Percentiles rank a stretch among this genome's conserved stretches.
These are phyloP conservation scores for Eupsilia transversa DNA, from an alignment of 2,888 invertebrate genomes.

Conservation along the genomic window DNA sequence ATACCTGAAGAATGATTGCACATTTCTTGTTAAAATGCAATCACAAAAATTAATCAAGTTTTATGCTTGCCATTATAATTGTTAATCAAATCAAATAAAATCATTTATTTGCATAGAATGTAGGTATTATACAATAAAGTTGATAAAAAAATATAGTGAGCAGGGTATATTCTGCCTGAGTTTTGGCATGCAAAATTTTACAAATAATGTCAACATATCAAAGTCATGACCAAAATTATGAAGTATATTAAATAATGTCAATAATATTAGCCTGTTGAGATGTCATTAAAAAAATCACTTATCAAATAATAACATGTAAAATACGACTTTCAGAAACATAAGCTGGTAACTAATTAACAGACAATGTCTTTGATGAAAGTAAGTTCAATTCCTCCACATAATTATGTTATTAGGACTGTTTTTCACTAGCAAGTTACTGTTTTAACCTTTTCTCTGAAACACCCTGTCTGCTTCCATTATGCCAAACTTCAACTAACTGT, in stretches of 20 bases:
- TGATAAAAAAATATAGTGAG: no score
- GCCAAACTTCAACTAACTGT: not conserved
- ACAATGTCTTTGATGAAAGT: not conserved
- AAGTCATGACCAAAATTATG: no score
- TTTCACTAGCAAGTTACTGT: not conserved
- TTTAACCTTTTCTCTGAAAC: not conserved
- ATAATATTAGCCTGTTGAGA: no score
- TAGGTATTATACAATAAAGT: no score
- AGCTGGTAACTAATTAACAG: slow-evolving; percentile 7
- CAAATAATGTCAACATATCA: no score
- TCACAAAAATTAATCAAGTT: slow-evolving; percentile 11
- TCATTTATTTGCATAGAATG: no score
- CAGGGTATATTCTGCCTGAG: no score
- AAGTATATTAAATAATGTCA: no score
- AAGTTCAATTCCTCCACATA: not conserved
- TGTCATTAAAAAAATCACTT: no score
- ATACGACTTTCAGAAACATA: not conserved
- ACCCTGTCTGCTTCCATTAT: not conserved
- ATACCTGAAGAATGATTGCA: not conserved
- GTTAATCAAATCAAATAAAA: no score
- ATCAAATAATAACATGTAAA: no score
- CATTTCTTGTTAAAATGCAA: slow-evolving; percentile 1
- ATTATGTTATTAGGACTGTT: not conserved
- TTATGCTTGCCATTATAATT: not conserved
- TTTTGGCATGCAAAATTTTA: no score